Evolutionary conservation across 2,797 vertebrate species (phyloP).

Genomic region (Eospalax fontanierii): DNA sequence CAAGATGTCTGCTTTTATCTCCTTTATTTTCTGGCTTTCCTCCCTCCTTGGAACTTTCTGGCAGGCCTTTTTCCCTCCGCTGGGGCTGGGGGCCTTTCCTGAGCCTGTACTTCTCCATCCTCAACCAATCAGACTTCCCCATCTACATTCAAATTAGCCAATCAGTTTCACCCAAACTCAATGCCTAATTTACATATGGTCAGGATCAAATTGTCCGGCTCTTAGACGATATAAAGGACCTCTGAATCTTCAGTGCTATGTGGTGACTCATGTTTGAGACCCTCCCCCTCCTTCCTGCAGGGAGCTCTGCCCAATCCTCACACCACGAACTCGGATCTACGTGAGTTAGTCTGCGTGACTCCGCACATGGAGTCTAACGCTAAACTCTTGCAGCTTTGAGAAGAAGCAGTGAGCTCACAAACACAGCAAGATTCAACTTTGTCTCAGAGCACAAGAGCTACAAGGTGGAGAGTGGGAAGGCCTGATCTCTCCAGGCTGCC

Average conservation of each 20-base stretch:
- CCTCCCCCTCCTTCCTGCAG: neutral
- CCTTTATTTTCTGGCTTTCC: neutral
- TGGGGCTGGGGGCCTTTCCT: neutral
- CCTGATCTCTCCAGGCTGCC: neutral
- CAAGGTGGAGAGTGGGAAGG: no score
- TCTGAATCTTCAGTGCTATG: neutral
- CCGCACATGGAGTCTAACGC: neutral
- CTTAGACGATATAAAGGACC: neutral
- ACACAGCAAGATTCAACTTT: neutral
- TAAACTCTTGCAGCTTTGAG: neutral
- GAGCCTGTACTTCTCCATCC: neutral
- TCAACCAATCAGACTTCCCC: neutral
- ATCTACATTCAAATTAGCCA: neutral
- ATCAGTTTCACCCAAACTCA: neutral
- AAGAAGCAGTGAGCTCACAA: neutral
- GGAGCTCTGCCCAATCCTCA: no score
- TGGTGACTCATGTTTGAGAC: neutral
- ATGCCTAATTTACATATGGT: neutral
- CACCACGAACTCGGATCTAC: no score
- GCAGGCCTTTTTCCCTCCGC: no score
- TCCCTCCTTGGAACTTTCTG: neutral
- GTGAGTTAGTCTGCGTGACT: neutral
- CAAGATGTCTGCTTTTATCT: no score
- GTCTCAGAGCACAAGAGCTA: neutral
- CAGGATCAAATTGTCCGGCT: neutral